Conservation (phyloP, 2,113 vertebrate genomes). For the Sylvia atricapilla region DNA sequence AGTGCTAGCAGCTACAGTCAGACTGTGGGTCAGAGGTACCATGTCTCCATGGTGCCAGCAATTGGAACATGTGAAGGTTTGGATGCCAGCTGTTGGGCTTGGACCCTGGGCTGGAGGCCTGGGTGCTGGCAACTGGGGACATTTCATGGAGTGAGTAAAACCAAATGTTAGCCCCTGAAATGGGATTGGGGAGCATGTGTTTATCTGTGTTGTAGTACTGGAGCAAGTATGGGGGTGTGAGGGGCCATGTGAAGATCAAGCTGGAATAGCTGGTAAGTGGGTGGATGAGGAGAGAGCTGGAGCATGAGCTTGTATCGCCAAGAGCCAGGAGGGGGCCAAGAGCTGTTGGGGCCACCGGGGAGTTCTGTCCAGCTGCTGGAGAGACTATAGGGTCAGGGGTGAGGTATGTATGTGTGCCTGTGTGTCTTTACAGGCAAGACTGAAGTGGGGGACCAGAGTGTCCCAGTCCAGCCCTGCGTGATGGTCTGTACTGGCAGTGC, state of each 20-base stretch:
- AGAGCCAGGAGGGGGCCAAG: not conserved
- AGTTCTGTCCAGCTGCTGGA: not conserved
- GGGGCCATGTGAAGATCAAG: not conserved
- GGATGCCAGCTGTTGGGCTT: not conserved
- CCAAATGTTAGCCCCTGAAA: not conserved
- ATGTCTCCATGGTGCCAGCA: rapidly evolving
- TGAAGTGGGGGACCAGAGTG: not conserved
- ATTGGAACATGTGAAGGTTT: not conserved
- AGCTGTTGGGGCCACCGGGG: not conserved
- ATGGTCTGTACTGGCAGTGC: not conserved
- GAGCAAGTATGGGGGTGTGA: not conserved
- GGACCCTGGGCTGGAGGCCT: not conserved
- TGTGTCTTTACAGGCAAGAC: not conserved
- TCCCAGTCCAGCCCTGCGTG: not conserved
- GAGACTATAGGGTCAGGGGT: rapidly evolving
- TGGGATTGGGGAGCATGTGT: not conserved
- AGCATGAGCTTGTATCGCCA: not conserved
- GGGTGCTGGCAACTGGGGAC: not conserved
- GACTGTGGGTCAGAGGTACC: rapidly evolving
- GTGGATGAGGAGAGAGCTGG: not conserved
- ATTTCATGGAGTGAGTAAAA: not conserved
- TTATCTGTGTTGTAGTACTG: not conserved
- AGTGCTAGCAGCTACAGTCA: not conserved
- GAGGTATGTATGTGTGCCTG: rapidly evolving
- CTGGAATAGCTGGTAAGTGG: not conserved